Evolutionary conservation across 2,113 vertebrate genomes (phyloP).

Genomic region (Pyxicephalus adspersus): DNA sequence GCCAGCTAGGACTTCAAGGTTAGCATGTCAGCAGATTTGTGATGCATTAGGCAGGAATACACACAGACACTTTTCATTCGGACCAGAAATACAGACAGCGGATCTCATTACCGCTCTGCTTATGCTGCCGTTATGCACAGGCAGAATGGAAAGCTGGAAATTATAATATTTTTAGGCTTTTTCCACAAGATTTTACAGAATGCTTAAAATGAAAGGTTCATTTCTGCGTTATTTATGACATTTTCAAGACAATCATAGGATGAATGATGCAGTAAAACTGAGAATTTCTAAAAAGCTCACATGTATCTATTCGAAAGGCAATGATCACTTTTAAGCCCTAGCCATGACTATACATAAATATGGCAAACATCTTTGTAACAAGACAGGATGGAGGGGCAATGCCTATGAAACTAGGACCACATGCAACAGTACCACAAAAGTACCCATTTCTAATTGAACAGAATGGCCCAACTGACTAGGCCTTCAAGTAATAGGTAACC

Average conservation of each 20-base stretch:
- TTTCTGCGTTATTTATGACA: background rate
- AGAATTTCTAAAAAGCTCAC: too few species aligned
- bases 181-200: background rate
- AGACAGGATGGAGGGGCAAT: too few species aligned
- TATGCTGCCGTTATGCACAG: slow-evolving; percentile 1
- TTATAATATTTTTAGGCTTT: slow-evolving; percentile 2
- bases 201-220: background rate
- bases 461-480: too few species aligned
- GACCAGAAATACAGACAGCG: slow-evolving; percentile 75
- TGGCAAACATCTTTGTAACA: too few species aligned
- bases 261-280: too few species aligned
- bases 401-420: too few species aligned
- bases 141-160: slow-evolving; percentile 7
- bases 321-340: too few species aligned
- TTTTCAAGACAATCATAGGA: background rate
- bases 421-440: too few species aligned
- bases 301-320: too few species aligned
- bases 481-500: too few species aligned
- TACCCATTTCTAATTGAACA: too few species aligned
- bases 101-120: slow-evolving; percentile 64
- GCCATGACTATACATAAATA: too few species aligned
- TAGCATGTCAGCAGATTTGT: slow-evolving; percentile 87
- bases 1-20: slow-evolving; percentile 83
- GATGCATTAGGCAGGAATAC: slow-evolving; percentile 89
- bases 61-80: slow-evolving; percentile 81